phyloP scores from a whole-genome alignment of 2,888 invertebrate genomes.

The Meandrusa payeni region DNA sequence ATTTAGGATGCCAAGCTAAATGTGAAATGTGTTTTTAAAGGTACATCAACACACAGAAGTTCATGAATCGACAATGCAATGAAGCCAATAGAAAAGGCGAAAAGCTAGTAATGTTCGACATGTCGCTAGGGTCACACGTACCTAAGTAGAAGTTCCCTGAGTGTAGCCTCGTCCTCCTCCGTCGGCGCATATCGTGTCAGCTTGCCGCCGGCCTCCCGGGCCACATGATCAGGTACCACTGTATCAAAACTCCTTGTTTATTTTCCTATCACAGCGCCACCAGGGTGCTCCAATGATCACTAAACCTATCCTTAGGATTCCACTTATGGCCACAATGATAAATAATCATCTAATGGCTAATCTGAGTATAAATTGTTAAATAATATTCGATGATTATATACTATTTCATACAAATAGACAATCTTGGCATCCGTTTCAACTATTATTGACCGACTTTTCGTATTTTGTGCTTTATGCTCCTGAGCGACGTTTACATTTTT shows the following conservation, averaged over 20 bases:
- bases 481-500: too few species aligned
- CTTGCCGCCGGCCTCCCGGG: slow-evolving; percentile 81
- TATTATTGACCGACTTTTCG: too few species aligned
- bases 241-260: slow-evolving; percentile 72
- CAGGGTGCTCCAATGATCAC: not conserved
- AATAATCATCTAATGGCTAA: too few species aligned
- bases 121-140: slow-evolving; percentile 75
- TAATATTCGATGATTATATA: too few species aligned
- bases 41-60: slow-evolving; percentile 55
- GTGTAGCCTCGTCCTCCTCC: slow-evolving; percentile 95
- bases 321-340: not conserved
- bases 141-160: slow-evolving; percentile 97
- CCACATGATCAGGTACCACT: slow-evolving; percentile 79
- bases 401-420: too few species aligned
- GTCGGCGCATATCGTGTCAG: slow-evolving; percentile 90
- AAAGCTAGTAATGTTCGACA: slow-evolving; percentile 55
- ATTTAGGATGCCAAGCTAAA: slow-evolving; percentile 72
- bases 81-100: slow-evolving; percentile 68
- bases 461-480: too few species aligned
- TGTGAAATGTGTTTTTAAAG: slow-evolving; percentile 50
- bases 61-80: slow-evolving; percentile 51
- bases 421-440: too few species aligned
- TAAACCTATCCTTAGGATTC: slow-evolving; percentile 1
- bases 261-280: slow-evolving; percentile 37
- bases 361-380: too few species aligned